Percentiles rank a stretch among this genome's conserved stretches.
Conservation (phyloP, 2,888 invertebrate species). For the Scaptomyza flava region DNA sequence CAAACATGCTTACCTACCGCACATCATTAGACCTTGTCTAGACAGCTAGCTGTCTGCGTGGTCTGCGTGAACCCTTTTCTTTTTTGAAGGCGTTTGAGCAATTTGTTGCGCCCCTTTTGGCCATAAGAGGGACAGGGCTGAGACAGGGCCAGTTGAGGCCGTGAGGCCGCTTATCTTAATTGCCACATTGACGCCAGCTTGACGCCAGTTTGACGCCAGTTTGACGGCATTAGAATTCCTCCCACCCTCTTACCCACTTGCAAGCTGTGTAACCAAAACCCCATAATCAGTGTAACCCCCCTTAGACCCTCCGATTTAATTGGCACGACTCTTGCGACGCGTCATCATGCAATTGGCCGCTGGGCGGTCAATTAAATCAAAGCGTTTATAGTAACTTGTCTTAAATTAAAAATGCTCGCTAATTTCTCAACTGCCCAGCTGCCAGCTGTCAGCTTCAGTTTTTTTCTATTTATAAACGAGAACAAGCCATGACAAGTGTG, state of each 20-base stretch:
- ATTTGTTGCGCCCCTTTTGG: slow-evolving; percentile 66
- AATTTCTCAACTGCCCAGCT: slow-evolving; percentile 38
- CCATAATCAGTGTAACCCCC: slow-evolving; percentile 62
- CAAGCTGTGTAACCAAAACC: slow-evolving; percentile 56
- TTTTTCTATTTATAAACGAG: slow-evolving; percentile 47
- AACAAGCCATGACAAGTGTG: slow-evolving; percentile 38
- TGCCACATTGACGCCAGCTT: slow-evolving; percentile 61
- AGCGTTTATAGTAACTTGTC: slow-evolving; percentile 64
- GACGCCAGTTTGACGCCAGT: slow-evolving; percentile 74
- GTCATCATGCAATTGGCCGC: slow-evolving; percentile 69
- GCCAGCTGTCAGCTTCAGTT: slow-evolving; percentile 23
- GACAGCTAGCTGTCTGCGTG: slow-evolving; percentile 70
- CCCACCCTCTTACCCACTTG: slow-evolving; percentile 16
- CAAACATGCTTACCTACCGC: slow-evolving; percentile 64
- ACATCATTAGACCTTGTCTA: slow-evolving; percentile 72
- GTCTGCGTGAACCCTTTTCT: slow-evolving; percentile 65
- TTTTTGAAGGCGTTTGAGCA: slow-evolving; percentile 41
- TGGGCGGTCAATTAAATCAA: slow-evolving; percentile 68
- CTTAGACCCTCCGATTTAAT: slow-evolving; percentile 53
- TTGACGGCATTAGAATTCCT: slow-evolving; percentile 55
- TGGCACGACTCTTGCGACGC: slow-evolving; percentile 69
- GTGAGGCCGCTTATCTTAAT: slow-evolving; percentile 60
- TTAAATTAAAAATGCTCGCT: slow-evolving; percentile 56
- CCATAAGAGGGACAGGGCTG: slow-evolving; percentile 31
- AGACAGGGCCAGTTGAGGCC: slow-evolving; percentile 5